Evolutionary conservation across 1,140 invertebrate genomes (phyloP), one percentile per base, ranked within the genome.

Genomic region (Dysdera silvatica): DNA sequence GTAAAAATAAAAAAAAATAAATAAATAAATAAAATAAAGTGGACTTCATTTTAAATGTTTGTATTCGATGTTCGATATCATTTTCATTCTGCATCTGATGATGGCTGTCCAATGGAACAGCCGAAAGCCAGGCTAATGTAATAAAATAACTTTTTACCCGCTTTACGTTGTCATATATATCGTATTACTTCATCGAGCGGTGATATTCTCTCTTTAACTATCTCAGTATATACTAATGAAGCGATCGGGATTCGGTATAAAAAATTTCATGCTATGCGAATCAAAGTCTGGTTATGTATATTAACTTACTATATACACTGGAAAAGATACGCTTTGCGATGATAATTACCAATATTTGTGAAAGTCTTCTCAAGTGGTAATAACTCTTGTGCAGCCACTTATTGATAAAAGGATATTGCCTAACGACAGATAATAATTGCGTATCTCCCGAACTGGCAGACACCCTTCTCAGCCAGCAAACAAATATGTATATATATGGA

Each of bases 241-340:
- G 28, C 32, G 41, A 47, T 45, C 55, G 33, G 41, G 55, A 47
- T 57, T 57, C 20, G 29, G 55, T 12, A 57, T 57, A 57, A 57
- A 57, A 57, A 47, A 2, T 45, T 57, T 57, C 18, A 49, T 49
- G 6, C 29, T 49, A 28, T 49, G 47, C 29, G 14, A 49, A 49
- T 49, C 47, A 28, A 49, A 57, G 18, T 57, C 41, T 4, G 55
- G 55, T 47, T 57, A 57, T 57, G 40, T 32, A 20, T 57, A 57
- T 57, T 18, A 33, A 33, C n/a, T 49, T 49, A 49, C 29, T 49
- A 49, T 49, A 49, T 49, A 49, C 24, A 49, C 47, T 49, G 47
- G 47, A 18, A 49, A 49, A 49, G 47, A 28, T 23, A 49, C 20
- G 18, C 47, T 49, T 4, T 49, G 7, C 12, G 24, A 49, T 49